Percentiles rank a stretch among this genome's conserved stretches.
Evolutionary conservation across 1,140 invertebrate genomes (phyloP).

Genomic region (Colletes gigas): DNA sequence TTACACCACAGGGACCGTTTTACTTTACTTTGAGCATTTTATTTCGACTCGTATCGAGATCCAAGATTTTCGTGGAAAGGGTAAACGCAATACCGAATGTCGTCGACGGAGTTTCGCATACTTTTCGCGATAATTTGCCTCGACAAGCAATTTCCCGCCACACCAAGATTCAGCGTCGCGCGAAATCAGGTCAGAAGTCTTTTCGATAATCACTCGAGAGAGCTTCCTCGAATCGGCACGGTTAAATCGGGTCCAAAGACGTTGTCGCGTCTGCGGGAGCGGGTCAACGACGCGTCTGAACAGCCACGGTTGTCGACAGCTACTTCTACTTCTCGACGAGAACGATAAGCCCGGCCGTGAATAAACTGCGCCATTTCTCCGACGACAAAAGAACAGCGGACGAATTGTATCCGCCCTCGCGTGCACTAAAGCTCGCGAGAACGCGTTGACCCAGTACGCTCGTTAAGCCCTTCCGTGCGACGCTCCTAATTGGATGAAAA

Average conservation of each 20-base stretch:
- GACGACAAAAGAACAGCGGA: background rate
- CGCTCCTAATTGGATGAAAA: slow-evolving; percentile 57
- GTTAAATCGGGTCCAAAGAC: background rate
- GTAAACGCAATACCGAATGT: no score
- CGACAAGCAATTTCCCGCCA: slow-evolving; percentile 52
- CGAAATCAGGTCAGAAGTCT: slow-evolving; percentile 32
- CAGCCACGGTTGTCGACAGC: background rate
- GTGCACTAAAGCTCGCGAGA: slow-evolving; percentile 7
- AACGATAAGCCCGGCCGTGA: background rate
- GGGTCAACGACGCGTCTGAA: slow-evolving; percentile 8
- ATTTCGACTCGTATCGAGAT: no score
- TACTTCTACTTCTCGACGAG: slow-evolving; percentile 3
- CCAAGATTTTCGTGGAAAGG: no score
- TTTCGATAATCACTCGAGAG: slow-evolving; percentile 17
- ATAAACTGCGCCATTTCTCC: background rate
- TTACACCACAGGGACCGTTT: no score
- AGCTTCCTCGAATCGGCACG: background rate
- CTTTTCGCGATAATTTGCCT: slow-evolving; percentile 55
- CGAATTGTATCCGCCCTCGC: background rate
- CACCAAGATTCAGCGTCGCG: slow-evolving; percentile 14
- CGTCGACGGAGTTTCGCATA: slow-evolving; percentile 7
- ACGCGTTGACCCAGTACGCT: slow-evolving; percentile 44
- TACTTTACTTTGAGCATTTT: no score
- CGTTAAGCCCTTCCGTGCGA: slow-evolving; percentile 18
- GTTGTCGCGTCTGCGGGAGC: background rate